Base-by-base conservation (phyloP, 2,888 invertebrate genomes). In the Slavum lentiscoides region DNA sequence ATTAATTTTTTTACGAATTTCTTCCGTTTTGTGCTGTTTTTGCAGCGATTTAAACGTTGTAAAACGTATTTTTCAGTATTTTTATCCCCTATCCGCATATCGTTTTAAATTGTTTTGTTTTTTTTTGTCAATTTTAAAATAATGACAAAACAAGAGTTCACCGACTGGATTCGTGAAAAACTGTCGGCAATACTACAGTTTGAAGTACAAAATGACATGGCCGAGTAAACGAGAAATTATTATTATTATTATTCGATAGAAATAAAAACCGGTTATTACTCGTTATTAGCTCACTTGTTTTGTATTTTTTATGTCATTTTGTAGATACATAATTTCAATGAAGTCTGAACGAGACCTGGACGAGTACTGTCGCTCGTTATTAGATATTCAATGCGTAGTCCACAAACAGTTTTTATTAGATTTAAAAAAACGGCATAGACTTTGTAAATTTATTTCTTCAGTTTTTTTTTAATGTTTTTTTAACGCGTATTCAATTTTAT, bases 301-400 rank as follows among this genome's bases (percentile, higher is more conserved):
- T n/a, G n/a, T n/a, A n/a, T n/a, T n/a, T n/a, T 49, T 49, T 49
- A 13, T 49, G 49, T 39, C 83, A 82, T 83, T 69, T 88, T 88
- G 69, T 86, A 95, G 95, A 58, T 93, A 92, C 84, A 91, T 96
- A 58, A 85, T 91, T 82, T 89, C 91, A 21, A 93, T 96, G 84
- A 89, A 92, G 84, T 90, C 90, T 85, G 90, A 91, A 80, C 88
- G 88, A 82, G 94, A 94, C 84, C 88, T 94, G 70, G 92, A 93
- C 84, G 92, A 93, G 82, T 94, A 94, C 85, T 91, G 95, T 87
- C 90, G 89, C 84, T 92, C 92, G 72, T 87, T 96, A 69, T 85
- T 96, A 0, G 91, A 94, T 86, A 89, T 89, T 83, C 90, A 89
- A 74, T 90, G 91, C 84, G 87, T 89, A 7, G 89, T 90, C 81